phyloP scores from a whole-genome alignment of 2,797 vertebrate species.

The Antrozous pallidus region DNA sequence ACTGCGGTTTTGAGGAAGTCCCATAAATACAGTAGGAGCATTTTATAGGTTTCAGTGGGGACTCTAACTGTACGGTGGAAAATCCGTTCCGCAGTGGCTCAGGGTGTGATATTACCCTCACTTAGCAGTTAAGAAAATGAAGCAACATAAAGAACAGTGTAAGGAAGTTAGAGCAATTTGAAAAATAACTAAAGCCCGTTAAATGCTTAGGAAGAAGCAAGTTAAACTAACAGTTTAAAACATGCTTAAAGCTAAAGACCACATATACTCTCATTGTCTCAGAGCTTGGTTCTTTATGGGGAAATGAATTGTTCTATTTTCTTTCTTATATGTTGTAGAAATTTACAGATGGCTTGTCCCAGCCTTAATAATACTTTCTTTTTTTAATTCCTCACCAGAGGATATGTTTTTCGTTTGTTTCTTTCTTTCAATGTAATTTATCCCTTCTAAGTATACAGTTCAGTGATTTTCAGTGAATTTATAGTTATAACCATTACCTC shows the following conservation, averaged over 20 bases:
- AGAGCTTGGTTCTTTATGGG: slow-evolving; percentile 48
- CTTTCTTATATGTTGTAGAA: slow-evolving; percentile 19
- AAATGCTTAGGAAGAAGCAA: slow-evolving; percentile 42
- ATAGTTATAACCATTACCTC: too few species aligned
- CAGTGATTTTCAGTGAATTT: too few species aligned
- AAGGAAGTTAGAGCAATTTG: slow-evolving; percentile 63
- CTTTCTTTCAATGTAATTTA: too few species aligned
- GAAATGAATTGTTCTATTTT: slow-evolving; percentile 50
- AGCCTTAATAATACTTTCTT: slow-evolving; percentile 48
- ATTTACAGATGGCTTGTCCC: slow-evolving; percentile 16
- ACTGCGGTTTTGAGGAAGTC: slow-evolving; percentile 43
- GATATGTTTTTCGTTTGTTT: neutral
- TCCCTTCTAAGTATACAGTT: too few species aligned
- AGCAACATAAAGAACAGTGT: slow-evolving; percentile 47
- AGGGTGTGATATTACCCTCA: slow-evolving; percentile 10
- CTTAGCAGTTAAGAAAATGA: slow-evolving; percentile 65
- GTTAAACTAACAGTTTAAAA: slow-evolving; percentile 50
- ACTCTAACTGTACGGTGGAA: slow-evolving; percentile 49
- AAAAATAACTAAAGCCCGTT: slow-evolving; percentile 52
- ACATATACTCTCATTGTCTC: neutral
- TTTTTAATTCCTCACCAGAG: neutral
- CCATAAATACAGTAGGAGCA: slow-evolving; percentile 39
- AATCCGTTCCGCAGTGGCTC: slow-evolving; percentile 27
- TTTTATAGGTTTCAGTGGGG: slow-evolving; percentile 45
- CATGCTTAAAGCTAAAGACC: slow-evolving; percentile 42